Base-by-base conservation (phyloP, 2,113 vertebrate genomes). In the Procavia capensis region DNA sequence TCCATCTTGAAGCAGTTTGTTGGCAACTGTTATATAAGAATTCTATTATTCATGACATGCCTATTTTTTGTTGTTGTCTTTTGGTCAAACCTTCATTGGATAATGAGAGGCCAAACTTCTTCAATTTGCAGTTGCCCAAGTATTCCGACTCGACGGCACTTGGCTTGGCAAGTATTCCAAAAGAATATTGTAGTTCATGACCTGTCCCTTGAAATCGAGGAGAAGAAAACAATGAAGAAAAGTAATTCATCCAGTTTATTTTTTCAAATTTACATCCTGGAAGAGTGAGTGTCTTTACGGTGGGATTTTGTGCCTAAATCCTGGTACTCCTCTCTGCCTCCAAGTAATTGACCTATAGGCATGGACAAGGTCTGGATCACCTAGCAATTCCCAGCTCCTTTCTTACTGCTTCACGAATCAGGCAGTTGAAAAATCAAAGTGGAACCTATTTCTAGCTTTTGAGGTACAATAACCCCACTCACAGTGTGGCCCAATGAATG, bases 11-110 rank as follows among this genome's bases (percentile, higher is more conserved):
- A 92, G 17, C 41, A 85, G 17, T 70, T 95, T 70, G 2, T 72
- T 79, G 25, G 80, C n/a, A 72, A 92, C 36, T 83, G 24, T 70
- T 29, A 20, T 31, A 13, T 54, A 41, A 74, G 64, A 75, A 47
- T 39, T 86, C 50, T 39, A 4, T 50, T 87, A 27, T 93, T 88
- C 29, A 78, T 72, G 31, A 61, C 45, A 29, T 45, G 27, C 39
- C 68, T 83, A 68, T 25, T 68, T 45, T 74, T 95, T 36, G 0
- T n/a, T 89, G 45, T 89, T 92, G 57, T 82, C 66, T 72, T 90
- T 72, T 81, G 27, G 68, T 83, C 66, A 79, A 86, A 36, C 3
- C n/a, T 70, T 88, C 22, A 19, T 9, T 50, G 29, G 6, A 4
- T 43, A 59, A 72, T 50, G 39, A 29, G 29, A 85, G 63, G 5